A percentile compares a stretch with the other conserved stretches of the same genome.
Conservation (phyloP, 2,888 invertebrate genomes). For the Xylota segnis region DNA sequence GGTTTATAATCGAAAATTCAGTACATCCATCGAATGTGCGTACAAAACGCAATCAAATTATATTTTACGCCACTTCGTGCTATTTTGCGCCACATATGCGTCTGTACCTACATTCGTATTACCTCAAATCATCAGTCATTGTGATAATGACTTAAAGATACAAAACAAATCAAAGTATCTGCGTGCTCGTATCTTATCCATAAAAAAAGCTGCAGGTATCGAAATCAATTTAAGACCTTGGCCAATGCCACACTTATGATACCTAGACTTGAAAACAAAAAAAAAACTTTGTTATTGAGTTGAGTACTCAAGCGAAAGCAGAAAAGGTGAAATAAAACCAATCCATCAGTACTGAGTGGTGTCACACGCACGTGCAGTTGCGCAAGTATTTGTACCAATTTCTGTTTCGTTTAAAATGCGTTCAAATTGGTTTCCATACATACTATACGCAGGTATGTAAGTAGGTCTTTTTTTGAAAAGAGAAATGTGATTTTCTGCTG, state of each 20-base stretch:
- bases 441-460: no score
- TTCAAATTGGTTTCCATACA: constrained; percentile 16
- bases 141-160: constrained; percentile 29
- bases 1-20: background rate
- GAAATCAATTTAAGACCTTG: constrained; percentile 34
- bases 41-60: constrained; percentile 13
- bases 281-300: constrained; percentile 28
- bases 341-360: constrained; percentile 39
- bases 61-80: background rate
- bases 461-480: background rate
- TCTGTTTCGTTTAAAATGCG: constrained; percentile 33
- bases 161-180: constrained; percentile 1
- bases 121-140: constrained; percentile 13
- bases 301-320: constrained; percentile 8
- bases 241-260: constrained; percentile 37
- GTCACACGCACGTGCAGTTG: constrained; percentile 57
- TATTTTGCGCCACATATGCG: background rate
- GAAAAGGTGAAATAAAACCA: constrained; percentile 9
- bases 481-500: constrained; percentile 34
- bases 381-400: constrained; percentile 44
- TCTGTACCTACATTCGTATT: background rate
- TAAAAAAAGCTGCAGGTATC: constrained; percentile 1
- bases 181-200: background rate
- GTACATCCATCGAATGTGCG: background rate
- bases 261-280: background rate